These are phyloP conservation scores for Capromys pilorides DNA, from an alignment of 2,797 vertebrate genomes.

Conservation along the genomic window DNA sequence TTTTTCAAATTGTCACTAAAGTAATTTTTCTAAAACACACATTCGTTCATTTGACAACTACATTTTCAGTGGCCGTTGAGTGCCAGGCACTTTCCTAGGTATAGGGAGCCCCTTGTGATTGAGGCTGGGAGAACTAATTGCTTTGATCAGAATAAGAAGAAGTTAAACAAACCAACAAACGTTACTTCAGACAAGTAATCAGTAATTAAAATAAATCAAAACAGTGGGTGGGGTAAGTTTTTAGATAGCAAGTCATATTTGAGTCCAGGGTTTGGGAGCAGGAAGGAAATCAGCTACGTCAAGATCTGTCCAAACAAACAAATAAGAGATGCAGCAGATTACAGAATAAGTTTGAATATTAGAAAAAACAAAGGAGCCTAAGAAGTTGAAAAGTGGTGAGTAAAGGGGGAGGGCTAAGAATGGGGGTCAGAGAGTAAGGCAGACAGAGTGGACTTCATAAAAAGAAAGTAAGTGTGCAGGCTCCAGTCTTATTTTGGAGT, in stretches of 20 bases:
- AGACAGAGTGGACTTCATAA: neutral
- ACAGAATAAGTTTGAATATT: neutral
- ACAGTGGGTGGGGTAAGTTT: neutral
- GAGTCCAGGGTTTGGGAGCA: neutral
- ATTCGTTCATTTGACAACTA: neutral
- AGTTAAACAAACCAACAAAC: neutral
- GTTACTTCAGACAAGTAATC: neutral
- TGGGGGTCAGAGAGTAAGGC: neutral
- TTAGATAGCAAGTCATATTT: neutral
- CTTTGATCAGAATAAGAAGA: neutral
- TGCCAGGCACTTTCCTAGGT: conserved; percentile 26
- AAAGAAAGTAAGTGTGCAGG: neutral
- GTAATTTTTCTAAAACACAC: conserved; percentile 20
- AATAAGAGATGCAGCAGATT: neutral
- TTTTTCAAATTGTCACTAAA: conserved; percentile 51
- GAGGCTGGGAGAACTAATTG: neutral
- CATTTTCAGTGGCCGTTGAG: neutral
- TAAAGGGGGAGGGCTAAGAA: neutral
- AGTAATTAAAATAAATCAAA: conserved; percentile 30
- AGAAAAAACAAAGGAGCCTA: neutral
- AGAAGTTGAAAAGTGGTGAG: neutral
- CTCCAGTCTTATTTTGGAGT: neutral
- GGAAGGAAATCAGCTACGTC: neutral
- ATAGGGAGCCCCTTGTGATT: neutral
- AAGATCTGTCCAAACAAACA: neutral